phyloP scores from a whole-genome alignment of 2,113 vertebrate genomes.

The Coptodon rendalli region DNA sequence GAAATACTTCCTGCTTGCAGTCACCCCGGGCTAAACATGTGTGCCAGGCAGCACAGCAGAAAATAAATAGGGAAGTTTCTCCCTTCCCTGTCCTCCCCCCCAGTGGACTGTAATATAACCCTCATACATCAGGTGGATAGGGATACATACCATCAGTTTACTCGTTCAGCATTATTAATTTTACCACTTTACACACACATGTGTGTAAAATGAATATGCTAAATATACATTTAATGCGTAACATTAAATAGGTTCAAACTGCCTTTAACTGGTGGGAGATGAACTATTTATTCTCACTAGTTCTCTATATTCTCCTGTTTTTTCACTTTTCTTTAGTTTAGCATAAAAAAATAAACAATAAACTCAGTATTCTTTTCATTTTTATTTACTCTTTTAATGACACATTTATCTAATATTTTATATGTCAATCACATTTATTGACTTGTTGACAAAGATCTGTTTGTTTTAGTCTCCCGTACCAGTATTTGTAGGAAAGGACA shows the following conservation, averaged over 20 bases:
- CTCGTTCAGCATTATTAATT: conserved; percentile 6
- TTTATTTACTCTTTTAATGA: not conserved
- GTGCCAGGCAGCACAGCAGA: conserved; percentile 51
- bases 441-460: not conserved
- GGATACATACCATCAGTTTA: not conserved
- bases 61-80: conserved; percentile 39
- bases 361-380: not conserved
- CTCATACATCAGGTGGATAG: conserved; percentile 41
- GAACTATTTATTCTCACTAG: not conserved
- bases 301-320: not conserved
- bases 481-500: not conserved
- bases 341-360: not conserved
- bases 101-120: conserved; percentile 3
- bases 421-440: not conserved
- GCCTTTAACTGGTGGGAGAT: not conserved
- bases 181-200: not conserved
- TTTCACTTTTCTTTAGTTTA: not conserved
- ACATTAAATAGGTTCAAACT: conserved; percentile 27
- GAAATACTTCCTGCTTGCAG: conserved; percentile 40
- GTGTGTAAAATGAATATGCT: not conserved
- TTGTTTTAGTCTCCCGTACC: not conserved
- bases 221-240: not conserved
- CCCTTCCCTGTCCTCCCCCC: not conserved
- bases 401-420: not conserved
- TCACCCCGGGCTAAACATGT: conserved; percentile 63